These are phyloP conservation scores for Synergus itoensis DNA, from an alignment of 2,888 invertebrate species.

Conservation along the genomic window DNA sequence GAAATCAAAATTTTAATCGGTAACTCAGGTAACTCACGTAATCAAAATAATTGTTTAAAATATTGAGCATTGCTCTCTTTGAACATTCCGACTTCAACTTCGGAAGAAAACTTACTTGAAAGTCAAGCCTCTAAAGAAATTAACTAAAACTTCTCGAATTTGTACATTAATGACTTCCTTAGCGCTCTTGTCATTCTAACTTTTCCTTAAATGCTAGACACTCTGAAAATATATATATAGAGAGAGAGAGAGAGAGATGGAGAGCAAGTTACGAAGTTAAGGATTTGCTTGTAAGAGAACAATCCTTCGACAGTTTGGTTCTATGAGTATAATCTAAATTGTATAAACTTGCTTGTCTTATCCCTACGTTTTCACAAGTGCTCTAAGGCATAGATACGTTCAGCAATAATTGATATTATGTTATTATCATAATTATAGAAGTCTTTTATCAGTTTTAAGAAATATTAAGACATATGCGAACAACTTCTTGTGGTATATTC, in stretches of 20 bases:
- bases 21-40: constrained; percentile 7
- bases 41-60: background rate
- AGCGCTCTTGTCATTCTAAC: background rate
- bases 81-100: background rate
- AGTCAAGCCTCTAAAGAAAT: background rate
- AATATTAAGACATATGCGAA: constrained; percentile 19
- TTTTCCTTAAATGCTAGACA: constrained; percentile 39
- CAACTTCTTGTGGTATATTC: background rate
- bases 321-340: constrained; percentile 29
- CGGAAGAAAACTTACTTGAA: background rate
- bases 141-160: background rate
- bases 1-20: background rate
- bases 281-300: constrained; percentile 10
- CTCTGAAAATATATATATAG: background rate
- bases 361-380: constrained; percentile 19
- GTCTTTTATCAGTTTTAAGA: constrained; percentile 38
- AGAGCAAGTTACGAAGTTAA: constrained; percentile 5
- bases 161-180: constrained; percentile 2
- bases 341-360: constrained; percentile 35
- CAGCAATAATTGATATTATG: constrained; percentile 30
- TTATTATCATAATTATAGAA: constrained; percentile 24
- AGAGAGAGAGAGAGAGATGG: constrained; percentile 6
- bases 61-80: background rate
- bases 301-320: constrained; percentile 10
- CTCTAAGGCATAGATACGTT: constrained; percentile 27